Base-by-base conservation (phyloP, 2,797 vertebrate genomes). In the Danio aesculapii region DNA sequence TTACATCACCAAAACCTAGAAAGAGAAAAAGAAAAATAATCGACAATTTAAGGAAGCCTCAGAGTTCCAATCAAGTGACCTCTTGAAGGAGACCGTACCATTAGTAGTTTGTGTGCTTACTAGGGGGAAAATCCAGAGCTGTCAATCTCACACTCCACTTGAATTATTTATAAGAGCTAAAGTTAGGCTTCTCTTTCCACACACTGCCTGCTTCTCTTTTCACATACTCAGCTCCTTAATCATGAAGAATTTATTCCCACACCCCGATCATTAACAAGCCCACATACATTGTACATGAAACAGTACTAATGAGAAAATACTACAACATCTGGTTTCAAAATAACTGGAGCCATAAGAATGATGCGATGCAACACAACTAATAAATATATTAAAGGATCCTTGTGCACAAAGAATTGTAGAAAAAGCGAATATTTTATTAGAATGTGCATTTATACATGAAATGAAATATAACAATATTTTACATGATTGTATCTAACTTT, bases 81-180 rank as follows among this genome's bases (percentile, higher is more conserved):
- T 19, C 39, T 70, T 52, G 30, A 70, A 70, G 63, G 58, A 72
- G 44, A 76, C 43, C 12, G 1, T 21, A 16, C 73, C 50, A 11
- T 58, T 59, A 72, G 52, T 62, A 39, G 79, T 78, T 63, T 80
- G 69, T 77, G 66, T 84, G 74, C 61, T 66, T 63, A 70, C 75
- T 52, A 50, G 0, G 19, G 55, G 76, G 55, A 46, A 30, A 64
- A 64, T 69, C 9, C 74, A 10, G 69, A 81, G 70, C 62, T 53
- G 12, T 77, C 59, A 39, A 72, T 41, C 55, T 67, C 78, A 59
- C 79, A 57, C 75, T 70, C 39, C 81, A 64, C n/a, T 68, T 83
- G 71, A 86, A 87, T 85, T 79, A 87, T 85, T 84, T 79, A 87
- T 80, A 58, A 84, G 81, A 80, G 78, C 85, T 88, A 83, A 86